Conservation (phyloP, 2,113 vertebrate genomes). For the Cebidichthys violaceus region DNA sequence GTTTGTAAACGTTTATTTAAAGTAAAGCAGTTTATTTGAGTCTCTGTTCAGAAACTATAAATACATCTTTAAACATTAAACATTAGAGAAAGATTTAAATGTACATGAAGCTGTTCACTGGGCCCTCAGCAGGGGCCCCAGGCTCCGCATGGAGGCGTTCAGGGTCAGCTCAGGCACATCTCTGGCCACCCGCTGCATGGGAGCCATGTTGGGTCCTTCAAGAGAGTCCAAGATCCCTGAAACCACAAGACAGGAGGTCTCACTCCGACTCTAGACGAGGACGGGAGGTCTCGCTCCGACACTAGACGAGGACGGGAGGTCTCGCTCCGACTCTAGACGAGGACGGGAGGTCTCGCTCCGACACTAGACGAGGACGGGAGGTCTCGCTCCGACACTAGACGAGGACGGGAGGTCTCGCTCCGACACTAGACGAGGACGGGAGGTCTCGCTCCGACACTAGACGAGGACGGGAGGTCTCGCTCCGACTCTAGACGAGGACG, state of each 20-base stretch:
- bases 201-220: slow-evolving; percentile 89
- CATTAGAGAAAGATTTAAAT: neutral
- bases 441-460: too few relatives aligned
- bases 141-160: slow-evolving; percentile 85
- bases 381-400: too few relatives aligned
- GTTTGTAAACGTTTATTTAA: neutral
- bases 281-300: too few relatives aligned
- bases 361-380: too few relatives aligned
- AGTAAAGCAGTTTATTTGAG: slow-evolving; percentile 31
- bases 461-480: too few relatives aligned
- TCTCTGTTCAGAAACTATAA: slow-evolving; percentile 41
- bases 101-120: slow-evolving; percentile 56
- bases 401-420: too few relatives aligned
- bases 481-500: too few relatives aligned
- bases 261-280: too few relatives aligned
- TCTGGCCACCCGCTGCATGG: slow-evolving; percentile 94
- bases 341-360: too few relatives aligned
- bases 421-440: too few relatives aligned
- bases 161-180: slow-evolving; percentile 87
- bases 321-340: too few relatives aligned
- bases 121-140: slow-evolving; percentile 77
- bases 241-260: slow-evolving; percentile 3
- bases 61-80: slow-evolving; percentile 19
- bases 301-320: too few relatives aligned
- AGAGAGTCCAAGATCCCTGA: slow-evolving; percentile 93